Conservation (phyloP, 1,140 invertebrate species). For the Eupristina koningsbergeri region DNA sequence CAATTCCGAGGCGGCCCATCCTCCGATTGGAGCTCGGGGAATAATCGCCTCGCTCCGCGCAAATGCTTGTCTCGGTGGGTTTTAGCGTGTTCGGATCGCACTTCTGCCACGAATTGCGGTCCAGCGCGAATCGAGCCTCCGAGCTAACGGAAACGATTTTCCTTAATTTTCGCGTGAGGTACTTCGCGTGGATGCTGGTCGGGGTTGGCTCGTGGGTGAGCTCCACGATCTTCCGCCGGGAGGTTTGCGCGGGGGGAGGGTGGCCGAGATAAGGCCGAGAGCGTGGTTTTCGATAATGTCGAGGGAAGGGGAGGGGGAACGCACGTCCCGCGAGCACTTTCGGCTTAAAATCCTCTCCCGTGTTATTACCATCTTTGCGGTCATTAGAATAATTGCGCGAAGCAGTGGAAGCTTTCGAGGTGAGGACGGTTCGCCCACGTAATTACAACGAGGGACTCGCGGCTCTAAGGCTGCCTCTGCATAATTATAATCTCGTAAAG, state of each 20-base stretch:
- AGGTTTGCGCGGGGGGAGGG: no score
- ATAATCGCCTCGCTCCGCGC: not conserved
- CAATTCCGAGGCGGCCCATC: not conserved
- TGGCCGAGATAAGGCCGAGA: no score
- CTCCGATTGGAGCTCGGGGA: not conserved
- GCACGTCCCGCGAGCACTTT: no score
- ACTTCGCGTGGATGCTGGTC: no score
- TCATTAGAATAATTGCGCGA: not conserved
- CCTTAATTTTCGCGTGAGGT: not conserved
- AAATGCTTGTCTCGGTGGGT: not conserved
- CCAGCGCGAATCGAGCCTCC: no score
- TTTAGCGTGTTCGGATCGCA: no score
- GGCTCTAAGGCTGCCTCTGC: not conserved
- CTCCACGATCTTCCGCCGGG: no score
- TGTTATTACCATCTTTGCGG: not conserved
- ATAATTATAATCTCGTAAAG: constrained; percentile 34
- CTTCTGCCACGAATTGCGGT: no score
- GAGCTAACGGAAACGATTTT: not conserved
- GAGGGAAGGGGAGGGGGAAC: no score
- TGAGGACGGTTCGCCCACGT: not conserved
- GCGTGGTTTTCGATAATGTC: no score
- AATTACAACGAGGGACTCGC: not conserved
- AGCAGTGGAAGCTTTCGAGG: not conserved
- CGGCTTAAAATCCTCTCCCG: no score
- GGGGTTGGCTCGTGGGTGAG: no score